Evolutionary conservation across 1,140 invertebrate genomes (phyloP).

Genomic region (Drosophila eugracilis): DNA sequence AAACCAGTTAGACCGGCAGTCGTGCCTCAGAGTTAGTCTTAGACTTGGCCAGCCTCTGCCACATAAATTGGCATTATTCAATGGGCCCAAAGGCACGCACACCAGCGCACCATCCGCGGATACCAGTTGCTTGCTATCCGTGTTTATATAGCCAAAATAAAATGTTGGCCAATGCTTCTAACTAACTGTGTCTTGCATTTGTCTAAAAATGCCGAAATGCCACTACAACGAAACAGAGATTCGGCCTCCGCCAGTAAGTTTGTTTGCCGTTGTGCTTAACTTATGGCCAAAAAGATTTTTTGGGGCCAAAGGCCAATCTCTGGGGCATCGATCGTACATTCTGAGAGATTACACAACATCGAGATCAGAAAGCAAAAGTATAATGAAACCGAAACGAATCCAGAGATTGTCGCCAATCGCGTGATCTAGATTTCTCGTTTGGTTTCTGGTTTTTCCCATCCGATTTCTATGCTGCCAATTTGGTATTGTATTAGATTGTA

Average conservation of each 20-base stretch:
- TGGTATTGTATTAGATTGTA: conserved; percentile 26
- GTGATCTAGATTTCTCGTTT: conserved; percentile 30
- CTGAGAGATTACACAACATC: conserved; percentile 26
- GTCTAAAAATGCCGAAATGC: conserved; percentile 59
- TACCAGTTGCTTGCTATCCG: conserved; percentile 41
- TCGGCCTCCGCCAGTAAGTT: conserved; percentile 44
- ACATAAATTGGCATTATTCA: conserved; percentile 72
- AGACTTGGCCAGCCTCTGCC: conserved; percentile 32
- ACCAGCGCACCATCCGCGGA: conserved; percentile 21
- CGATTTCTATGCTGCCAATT: conserved; percentile 30
- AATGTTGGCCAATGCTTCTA: conserved; percentile 74
- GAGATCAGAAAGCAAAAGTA: conserved; percentile 26
- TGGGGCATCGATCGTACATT: conserved; percentile 28
- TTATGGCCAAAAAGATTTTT: conserved; percentile 10
- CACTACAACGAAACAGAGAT: conserved; percentile 38
- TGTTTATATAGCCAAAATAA: conserved; percentile 39
- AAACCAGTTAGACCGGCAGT: conserved; percentile 76
- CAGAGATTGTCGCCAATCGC: conserved; percentile 17
- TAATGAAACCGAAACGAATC: conserved; percentile 1
- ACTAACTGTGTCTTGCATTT: conserved; percentile 65
- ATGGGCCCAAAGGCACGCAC: conserved; percentile 55
- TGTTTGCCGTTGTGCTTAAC: conserved; percentile 42
- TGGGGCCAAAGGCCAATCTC: conserved; percentile 52
- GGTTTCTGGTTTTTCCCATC: conserved; percentile 57
- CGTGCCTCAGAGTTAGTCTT: conserved; percentile 27